These are phyloP conservation scores for Antechinus stuartii DNA, from an alignment of 2,113 vertebrate genomes.

Conservation along the genomic window DNA sequence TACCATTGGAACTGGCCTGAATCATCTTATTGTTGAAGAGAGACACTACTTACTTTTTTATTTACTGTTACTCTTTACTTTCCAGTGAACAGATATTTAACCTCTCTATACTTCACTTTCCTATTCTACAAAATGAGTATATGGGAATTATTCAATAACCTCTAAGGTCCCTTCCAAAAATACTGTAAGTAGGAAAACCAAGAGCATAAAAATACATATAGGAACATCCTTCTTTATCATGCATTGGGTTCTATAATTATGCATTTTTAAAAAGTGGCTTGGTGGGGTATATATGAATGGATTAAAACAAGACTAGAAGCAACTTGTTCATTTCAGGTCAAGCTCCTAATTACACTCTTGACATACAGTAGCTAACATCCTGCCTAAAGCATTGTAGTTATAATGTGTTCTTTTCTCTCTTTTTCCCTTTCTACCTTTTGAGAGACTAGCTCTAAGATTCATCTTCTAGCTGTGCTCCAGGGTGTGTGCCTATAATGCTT, in stretches of 20 bases:
- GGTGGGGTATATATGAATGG: background rate
- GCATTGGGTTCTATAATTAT: background rate
- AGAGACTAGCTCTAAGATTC: background rate
- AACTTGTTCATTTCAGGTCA: background rate
- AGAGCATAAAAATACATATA: background rate
- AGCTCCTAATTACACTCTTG: background rate
- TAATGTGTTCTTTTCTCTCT: background rate
- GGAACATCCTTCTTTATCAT: background rate
- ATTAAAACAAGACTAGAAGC: background rate
- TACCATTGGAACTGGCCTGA: too few relatives aligned
- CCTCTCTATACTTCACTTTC: background rate
- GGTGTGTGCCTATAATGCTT: background rate
- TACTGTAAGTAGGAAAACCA: background rate
- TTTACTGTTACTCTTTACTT: background rate
- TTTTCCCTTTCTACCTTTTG: background rate
- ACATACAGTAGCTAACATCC: background rate
- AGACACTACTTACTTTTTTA: background rate
- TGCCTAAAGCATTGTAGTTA: background rate
- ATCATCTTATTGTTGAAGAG: too few relatives aligned
- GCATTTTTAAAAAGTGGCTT: background rate
- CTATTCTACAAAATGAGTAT: background rate
- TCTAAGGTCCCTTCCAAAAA: background rate
- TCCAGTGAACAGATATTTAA: background rate
- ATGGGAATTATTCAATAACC: background rate
- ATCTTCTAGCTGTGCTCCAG: background rate